Conservation (phyloP, 2,797 vertebrate genomes). For the Graptemys geographica region DNA sequence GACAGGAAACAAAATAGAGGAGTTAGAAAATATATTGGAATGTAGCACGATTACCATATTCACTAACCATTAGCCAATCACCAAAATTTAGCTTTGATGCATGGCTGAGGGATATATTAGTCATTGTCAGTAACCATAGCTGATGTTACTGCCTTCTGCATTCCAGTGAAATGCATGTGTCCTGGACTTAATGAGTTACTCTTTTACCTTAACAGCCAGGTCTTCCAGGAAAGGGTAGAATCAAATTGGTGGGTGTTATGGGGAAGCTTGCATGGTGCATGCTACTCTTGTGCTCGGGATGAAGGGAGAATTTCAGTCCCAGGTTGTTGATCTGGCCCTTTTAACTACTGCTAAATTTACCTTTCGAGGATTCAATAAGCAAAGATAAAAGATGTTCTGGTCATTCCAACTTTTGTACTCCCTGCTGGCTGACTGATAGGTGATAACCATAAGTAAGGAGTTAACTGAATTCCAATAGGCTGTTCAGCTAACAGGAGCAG, state of each 20-base stretch:
- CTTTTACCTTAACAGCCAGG: background rate
- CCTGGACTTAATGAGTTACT: background rate
- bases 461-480: background rate
- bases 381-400: background rate
- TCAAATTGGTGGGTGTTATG: background rate
- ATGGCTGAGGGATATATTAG: background rate
- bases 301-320: background rate
- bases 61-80: background rate
- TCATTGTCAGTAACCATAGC: background rate
- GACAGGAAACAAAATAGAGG: background rate
- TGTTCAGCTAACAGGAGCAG: conserved; percentile 47
- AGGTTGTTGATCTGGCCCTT: background rate
- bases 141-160: background rate
- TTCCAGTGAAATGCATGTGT: background rate
- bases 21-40: background rate
- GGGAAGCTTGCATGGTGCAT: background rate
- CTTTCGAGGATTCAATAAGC: background rate
- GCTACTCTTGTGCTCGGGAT: background rate
- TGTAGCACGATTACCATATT: background rate
- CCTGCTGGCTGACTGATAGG: background rate
- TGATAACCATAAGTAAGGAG: background rate
- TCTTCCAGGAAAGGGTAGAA: background rate
- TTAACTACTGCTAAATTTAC: background rate
- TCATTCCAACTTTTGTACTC: background rate
- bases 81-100: background rate